Base-by-base conservation (phyloP, 1,140 invertebrate genomes). In the Pachyrhynchus sulphureomaculatus region DNA sequence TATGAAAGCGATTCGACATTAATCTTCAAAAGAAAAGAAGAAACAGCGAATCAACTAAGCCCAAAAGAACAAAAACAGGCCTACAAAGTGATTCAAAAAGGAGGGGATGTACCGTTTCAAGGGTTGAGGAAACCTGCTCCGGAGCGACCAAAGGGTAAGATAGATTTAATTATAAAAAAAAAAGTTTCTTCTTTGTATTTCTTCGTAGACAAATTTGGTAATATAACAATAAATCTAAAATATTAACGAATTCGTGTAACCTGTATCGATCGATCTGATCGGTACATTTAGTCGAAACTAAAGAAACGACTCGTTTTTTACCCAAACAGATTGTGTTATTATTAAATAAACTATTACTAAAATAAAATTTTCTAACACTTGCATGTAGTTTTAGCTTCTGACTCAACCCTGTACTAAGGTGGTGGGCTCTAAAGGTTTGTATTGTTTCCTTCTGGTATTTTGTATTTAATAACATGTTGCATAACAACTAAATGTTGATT, bases 1-100 rank as follows among this genome's bases (percentile, higher is more conserved):
- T 95, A 94, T 76, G 91, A 93, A 75, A 93, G 91, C 68, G 92
- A 95, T 76, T 93, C 92, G 1, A 93, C 90, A 10, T 79, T 94
- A 56, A 84, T 93, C 48, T 92, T 94, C 72, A 84, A 88, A 65
- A 83, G 88, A 57, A 83, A 87, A 52, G 84, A 86, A 67, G 82
- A 84, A 24, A 74, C 70, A 26, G 82, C 82, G 33, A 85, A 83
- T 64, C 86, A 86, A 4, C 72, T 91, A 17, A 91, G 88, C 59
- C 91, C 90, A 0, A 81, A 85, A 4, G 89, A 95, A 69, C 87
- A 92, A 68, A 84, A 87, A 62, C 84, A 88, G 56, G 87, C 87
- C 9, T 97, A 97, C 75, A 88, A 89, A 74, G 87, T 84, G 17
- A 86, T 95, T 48, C 92, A 94, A 75, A 88, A 88, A 61, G 95